Evolutionary conservation across 2,888 invertebrate genomes (phyloP), one percentile per base, ranked within the genome.

Genomic region (Acheta domesticus): DNA sequence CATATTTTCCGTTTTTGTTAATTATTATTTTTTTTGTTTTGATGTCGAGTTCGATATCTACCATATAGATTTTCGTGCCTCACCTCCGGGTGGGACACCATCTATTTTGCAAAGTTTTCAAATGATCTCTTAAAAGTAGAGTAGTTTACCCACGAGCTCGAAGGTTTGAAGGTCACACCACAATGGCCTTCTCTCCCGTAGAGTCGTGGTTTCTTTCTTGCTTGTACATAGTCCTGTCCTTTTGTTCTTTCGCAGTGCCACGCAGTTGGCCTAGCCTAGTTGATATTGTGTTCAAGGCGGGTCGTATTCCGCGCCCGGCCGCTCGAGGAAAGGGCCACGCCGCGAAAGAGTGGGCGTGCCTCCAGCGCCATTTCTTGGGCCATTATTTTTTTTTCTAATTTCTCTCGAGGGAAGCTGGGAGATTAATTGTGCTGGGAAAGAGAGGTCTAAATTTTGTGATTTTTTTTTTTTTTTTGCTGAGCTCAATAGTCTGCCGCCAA

Each of bases 81-180:
- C 62, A 19, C 16, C 62, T 16, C 14, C 14, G n/a, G 62, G 62
- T 14, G 16, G 62, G 62, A 16, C 4, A 62, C 16, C 16, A 14
- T 62, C 62, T 62, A 19, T 62, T 62, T n/a, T 14, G 62, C 62
- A 62, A 79, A 74, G 80, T 81, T 79, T 83, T 83, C 83, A 82
- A 82, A 83, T 84, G 84, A 84, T 84, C 84, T 84, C 84, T 83
- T 81, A 82, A 81, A 81, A 81, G 81, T 81, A 81, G 81, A 78
- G 73, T 81, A 81, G 81, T 76, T 77, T n/a, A 62, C n/a, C 62
- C 62, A 62, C 62, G 62, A n/a, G n/a, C 62, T 62, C 62, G 36
- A 36, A 36, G 36, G 36, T 36, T 36, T 36, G 36, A 36, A 36
- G 36, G 36, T 36, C 36, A 8, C 36, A 36, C 36, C 36, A 36